Evolutionary conservation across 2,888 invertebrate species (phyloP).

Genomic region (Himalopsyche kuldschensis): DNA sequence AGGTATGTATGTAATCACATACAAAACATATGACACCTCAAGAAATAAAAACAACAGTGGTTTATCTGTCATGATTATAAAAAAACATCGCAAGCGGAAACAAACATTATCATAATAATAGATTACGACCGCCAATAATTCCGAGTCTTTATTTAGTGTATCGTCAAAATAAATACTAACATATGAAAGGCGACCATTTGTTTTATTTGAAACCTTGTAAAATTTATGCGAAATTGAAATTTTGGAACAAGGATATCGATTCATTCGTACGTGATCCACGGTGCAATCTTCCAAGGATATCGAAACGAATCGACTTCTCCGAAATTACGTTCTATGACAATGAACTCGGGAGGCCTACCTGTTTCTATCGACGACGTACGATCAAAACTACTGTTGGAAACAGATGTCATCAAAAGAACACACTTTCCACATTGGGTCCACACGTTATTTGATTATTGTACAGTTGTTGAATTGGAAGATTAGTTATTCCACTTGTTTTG

Average conservation of each 20-base stretch:
- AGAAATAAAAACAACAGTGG: neutral
- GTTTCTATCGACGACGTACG: conserved; percentile 34
- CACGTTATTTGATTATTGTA: neutral
- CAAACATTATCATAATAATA: neutral
- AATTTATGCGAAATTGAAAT: neutral
- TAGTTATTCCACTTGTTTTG: neutral
- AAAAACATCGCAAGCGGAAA: neutral
- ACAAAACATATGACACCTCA: neutral
- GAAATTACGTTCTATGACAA: conserved; percentile 18
- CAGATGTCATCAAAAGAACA: conserved; percentile 35
- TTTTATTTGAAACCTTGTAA: conserved; percentile 3
- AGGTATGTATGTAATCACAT: neutral
- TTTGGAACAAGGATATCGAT: neutral
- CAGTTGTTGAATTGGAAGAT: neutral
- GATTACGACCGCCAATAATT: neutral
- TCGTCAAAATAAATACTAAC: neutral
- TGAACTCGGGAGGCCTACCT: conserved; percentile 26
- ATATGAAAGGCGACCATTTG: conserved; percentile 15
- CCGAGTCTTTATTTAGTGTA: neutral
- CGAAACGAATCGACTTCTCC: conserved; percentile 2
- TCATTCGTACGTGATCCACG: neutral
- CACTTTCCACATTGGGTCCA: conserved; percentile 24
- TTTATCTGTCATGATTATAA: neutral
- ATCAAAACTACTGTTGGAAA: conserved; percentile 25
- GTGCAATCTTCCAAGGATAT: neutral